These are phyloP conservation scores for Diuraphis noxia DNA, from an alignment of 1,140 invertebrate genomes.

Conservation along the genomic window DNA sequence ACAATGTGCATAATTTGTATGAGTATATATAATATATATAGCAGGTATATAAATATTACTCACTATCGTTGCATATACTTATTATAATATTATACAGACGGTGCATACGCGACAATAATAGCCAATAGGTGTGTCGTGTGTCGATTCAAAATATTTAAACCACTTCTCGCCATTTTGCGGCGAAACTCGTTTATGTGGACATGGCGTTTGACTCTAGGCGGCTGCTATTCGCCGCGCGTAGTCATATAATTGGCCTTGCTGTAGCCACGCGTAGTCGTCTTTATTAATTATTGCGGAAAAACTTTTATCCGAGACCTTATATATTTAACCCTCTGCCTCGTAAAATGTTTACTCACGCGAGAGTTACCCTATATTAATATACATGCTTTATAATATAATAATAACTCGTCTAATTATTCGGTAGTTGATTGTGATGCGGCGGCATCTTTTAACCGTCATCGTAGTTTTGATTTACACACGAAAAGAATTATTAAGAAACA, in stretches of 20 bases:
- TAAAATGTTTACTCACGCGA: constrained; percentile 26
- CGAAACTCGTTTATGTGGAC: constrained; percentile 28
- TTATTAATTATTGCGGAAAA: constrained; percentile 24
- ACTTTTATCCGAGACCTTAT: constrained; percentile 13
- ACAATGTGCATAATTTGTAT: no score
- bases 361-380: neutral
- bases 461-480: neutral
- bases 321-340: neutral
- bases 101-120: neutral
- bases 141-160: neutral
- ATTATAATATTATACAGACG: neutral
- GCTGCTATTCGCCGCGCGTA: neutral
- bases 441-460: neutral
- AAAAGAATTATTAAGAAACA: neutral
- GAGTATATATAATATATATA: no score
- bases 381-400: neutral
- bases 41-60: no score
- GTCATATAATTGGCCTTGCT: neutral
- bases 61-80: neutral
- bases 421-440: neutral
- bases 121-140: neutral
- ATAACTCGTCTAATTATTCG: neutral
- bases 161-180: neutral
- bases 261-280: neutral
- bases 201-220: constrained; percentile 1